A percentile compares a stretch with the other conserved stretches of the same genome.
phyloP scores from a whole-genome alignment of 2,797 vertebrate genomes.

The Intellagama lesueurii region DNA sequence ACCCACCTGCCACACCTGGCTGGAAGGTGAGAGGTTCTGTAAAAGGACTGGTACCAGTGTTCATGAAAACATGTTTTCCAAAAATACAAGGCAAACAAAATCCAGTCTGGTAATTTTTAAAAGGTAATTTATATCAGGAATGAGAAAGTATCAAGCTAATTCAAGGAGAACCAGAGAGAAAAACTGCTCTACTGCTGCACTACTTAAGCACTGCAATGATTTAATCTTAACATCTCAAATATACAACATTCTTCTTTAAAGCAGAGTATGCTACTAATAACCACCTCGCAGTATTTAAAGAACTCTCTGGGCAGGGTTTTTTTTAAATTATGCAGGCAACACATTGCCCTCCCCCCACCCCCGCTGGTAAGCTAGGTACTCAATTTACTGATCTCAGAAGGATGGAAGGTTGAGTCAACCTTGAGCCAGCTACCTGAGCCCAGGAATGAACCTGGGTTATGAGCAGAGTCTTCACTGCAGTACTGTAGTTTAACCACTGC shows the following conservation, averaged over 20 bases:
- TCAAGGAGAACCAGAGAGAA: slow-evolving; percentile 1
- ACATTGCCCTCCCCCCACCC: no score
- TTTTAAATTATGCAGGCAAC: no score
- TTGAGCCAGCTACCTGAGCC: no score
- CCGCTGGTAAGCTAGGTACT: no score
- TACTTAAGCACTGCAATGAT: background rate
- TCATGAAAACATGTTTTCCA: background rate
- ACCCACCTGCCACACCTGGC: background rate
- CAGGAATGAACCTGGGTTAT: no score
- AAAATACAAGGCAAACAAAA: background rate
- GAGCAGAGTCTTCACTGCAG: no score
- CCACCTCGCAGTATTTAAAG: no score
- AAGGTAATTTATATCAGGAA: background rate
- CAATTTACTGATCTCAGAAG: no score
- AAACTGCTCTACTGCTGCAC: background rate
- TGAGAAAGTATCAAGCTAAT: slow-evolving; percentile 24
- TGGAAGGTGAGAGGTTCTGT: background rate
- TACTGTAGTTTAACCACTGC: no score
- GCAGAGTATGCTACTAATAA: no score
- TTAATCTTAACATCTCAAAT: background rate
- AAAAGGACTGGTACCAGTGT: background rate
- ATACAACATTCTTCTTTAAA: background rate
- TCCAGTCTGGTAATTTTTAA: background rate
- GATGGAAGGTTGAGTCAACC: no score
- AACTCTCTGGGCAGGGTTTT: no score